Evolutionary conservation across 2,797 vertebrate genomes (phyloP), one percentile per base, ranked within the genome.

Genomic region (Taenioides sp.): DNA sequence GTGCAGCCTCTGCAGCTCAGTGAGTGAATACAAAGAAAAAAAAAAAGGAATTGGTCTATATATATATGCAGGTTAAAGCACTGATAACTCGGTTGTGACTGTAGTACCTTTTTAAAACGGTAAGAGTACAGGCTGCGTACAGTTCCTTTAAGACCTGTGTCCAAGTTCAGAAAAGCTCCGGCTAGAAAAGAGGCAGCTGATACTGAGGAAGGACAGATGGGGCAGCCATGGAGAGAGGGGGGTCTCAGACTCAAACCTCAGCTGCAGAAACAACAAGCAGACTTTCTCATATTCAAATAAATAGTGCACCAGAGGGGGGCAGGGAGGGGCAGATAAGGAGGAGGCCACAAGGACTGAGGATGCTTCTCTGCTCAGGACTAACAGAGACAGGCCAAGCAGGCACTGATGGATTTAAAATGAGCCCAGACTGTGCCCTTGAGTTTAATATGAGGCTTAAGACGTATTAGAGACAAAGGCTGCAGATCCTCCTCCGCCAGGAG

Each of bases 281-380:
- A 79, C 84, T 88, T 90, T 88, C 85, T 90, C 91, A 88, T 88
- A 91, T 91, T 93, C 81, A 93, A 93, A 94, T 90, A 94, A 93
- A 94, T 92, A 93, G 84, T 73, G 74, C 80, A 70, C 74, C 78
- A 77, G 83, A 79, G 76, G 88, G 87, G 87, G 81, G 71, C 77
- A 81, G 59, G 73, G 78, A 84, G 80, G 82, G 80, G 54, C 73
- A 87, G 89, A 91, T 84, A 86, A 81, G 86, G 75, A 82, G 85
- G 40, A 43, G 40, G 40, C 40, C 40, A 12, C 40, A 3, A 43
- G 40, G 80, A 73, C 62, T 61, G 73, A 82, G 79, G 79, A 84
- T 76, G 81, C 81, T 84, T 77, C 82, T 71, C 20, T 69, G 79
- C 86, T 87, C 78, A 85, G 82, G 79, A 78, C 86, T 84, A 73